These are phyloP conservation scores for Pelusios castaneus DNA, from an alignment of 2,113 vertebrate species.

Conservation along the genomic window DNA sequence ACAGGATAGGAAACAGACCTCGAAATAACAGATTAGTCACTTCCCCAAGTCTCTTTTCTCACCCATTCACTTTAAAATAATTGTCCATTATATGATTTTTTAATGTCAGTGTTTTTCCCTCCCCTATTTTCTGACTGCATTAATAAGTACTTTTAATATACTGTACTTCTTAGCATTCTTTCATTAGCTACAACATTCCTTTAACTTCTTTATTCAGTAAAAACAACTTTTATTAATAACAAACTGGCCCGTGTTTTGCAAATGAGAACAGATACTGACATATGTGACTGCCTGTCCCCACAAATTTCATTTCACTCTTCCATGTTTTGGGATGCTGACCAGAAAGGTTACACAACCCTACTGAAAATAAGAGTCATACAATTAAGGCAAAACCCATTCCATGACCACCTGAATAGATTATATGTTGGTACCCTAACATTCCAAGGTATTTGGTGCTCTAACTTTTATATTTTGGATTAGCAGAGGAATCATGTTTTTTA, in stretches of 20 bases:
- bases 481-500: neutral
- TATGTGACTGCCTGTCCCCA: neutral
- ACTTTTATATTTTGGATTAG: neutral
- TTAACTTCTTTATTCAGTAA: neutral
- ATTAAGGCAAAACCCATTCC: neutral
- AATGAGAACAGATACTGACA: neutral
- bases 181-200: neutral
- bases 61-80: neutral
- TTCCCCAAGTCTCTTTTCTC: neutral
- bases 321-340: neutral
- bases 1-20: neutral
- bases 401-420: conserved; percentile 5
- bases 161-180: neutral
- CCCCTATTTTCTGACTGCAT: neutral
- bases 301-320: neutral
- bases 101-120: neutral
- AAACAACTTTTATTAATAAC: neutral
- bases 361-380: neutral
- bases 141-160: neutral
- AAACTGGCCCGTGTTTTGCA: neutral
- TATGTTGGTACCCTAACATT: neutral
- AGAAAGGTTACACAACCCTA: neutral
- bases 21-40: neutral
- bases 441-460: neutral
- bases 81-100: neutral